These are phyloP conservation scores for Nymphalis io DNA, from an alignment of 1,140 invertebrate genomes.

Conservation along the genomic window DNA sequence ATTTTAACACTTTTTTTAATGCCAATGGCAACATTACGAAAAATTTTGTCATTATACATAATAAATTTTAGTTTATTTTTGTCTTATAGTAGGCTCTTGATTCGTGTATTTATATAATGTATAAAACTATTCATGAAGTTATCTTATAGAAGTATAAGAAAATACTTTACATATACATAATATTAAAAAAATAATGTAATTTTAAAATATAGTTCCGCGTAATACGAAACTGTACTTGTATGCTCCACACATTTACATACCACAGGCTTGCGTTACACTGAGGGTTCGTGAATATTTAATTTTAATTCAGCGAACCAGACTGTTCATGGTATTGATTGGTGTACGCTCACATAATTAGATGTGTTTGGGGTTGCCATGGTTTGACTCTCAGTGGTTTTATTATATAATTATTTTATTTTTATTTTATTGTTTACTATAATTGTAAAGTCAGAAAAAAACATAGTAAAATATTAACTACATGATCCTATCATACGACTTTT, in stretches of 20 bases:
- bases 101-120: too few relatives aligned
- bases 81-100: too few relatives aligned
- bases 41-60: too few relatives aligned
- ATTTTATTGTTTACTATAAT: neutral
- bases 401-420: conserved; percentile 15
- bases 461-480: too few relatives aligned
- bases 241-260: conserved; percentile 44
- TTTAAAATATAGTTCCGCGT: neutral
- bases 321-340: conserved; percentile 21
- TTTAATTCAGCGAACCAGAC: conserved; percentile 34
- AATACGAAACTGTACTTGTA: conserved; percentile 14
- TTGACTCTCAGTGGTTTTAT: neutral
- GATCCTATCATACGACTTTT: too few relatives aligned
- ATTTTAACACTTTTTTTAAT: too few relatives aligned
- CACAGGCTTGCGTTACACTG: conserved; percentile 33
- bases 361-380: conserved; percentile 4
- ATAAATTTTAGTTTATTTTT: too few relatives aligned
- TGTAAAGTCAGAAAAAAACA: too few relatives aligned
- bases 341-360: conserved; percentile 22
- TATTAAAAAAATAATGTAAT: neutral
- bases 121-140: too few relatives aligned
- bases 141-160: too few relatives aligned
- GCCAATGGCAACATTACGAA: too few relatives aligned
- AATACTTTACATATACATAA: too few relatives aligned
- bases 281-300: conserved; percentile 49